These are phyloP conservation scores for Oryzias melastigma DNA, from an alignment of 2,113 vertebrate genomes.

Conservation along the genomic window DNA sequence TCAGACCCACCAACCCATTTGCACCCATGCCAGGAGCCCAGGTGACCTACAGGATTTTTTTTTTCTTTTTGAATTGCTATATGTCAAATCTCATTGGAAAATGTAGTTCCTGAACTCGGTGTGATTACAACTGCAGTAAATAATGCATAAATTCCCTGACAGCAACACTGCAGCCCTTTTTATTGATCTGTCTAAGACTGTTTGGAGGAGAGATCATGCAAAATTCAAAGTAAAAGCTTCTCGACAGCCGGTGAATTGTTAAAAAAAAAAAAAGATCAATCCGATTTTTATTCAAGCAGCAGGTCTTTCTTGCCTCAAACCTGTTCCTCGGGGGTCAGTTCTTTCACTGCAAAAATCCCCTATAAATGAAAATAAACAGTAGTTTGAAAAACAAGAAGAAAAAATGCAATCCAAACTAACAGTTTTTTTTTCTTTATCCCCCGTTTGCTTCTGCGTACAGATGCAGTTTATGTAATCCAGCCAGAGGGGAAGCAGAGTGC, in stretches of 20 bases:
- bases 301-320: not conserved
- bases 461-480: constrained; percentile 93
- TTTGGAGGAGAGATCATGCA: not conserved
- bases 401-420: not conserved
- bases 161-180: not conserved
- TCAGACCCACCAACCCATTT: constrained; percentile 86
- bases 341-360: not conserved
- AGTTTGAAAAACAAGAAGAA: not conserved
- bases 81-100: not conserved
- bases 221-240: not conserved
- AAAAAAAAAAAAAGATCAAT: not conserved
- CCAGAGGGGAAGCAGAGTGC: constrained; percentile 65
- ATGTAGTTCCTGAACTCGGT: too few species aligned
- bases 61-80: not conserved
- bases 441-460: constrained; percentile 58
- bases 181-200: not conserved
- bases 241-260: not conserved
- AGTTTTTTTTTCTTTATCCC: not conserved
- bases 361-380: not conserved
- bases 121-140: too few species aligned
- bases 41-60: constrained; percentile 58
- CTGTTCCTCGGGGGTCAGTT: not conserved
- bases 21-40: constrained; percentile 84
- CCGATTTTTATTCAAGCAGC: not conserved
- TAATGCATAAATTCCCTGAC: not conserved